Percentiles rank a stretch among this genome's conserved stretches.
phyloP scores from a whole-genome alignment of 2,888 invertebrate species.

The Nymphalis urticae region DNA sequence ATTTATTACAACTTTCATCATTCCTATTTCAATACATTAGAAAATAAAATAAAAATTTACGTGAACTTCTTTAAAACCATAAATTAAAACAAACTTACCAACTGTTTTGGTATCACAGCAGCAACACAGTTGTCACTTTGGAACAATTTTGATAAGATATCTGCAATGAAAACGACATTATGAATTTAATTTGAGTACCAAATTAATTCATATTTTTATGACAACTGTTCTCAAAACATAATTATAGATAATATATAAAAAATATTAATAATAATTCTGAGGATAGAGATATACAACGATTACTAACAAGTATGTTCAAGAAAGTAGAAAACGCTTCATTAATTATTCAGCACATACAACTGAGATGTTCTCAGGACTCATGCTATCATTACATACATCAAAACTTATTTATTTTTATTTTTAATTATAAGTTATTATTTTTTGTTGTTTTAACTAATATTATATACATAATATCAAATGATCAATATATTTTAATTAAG shows the following conservation, averaged over 20 bases:
- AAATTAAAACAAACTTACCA: conserved; percentile 33
- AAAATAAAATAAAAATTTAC: no score
- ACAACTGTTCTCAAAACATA: no score
- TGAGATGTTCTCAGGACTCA: conserved; percentile 3
- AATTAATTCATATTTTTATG: not conserved
- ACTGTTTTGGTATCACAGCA: conserved; percentile 41
- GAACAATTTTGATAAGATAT: conserved; percentile 29
- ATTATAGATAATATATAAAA: not conserved
- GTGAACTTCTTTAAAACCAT: no score
- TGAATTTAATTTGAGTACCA: not conserved
- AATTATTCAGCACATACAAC: conserved; percentile 24
- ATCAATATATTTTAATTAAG: no score
- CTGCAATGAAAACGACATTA: conserved; percentile 27
- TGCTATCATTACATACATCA: not conserved
- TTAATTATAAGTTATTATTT: conserved; percentile 7
- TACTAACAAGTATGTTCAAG: conserved; percentile 7
- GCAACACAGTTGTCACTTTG: conserved; percentile 26
- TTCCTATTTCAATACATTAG: no score
- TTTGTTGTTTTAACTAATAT: no score
- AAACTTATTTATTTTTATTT: conserved; percentile 3
- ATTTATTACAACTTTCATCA: no score
- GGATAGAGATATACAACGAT: not conserved
- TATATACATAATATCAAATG: no score
- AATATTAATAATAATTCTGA: not conserved
- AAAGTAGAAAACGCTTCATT: conserved; percentile 24